Evolutionary conservation across 2,113 vertebrate genomes (phyloP), one percentile per base, ranked within the genome.

Genomic region (Nipponia nippon): DNA sequence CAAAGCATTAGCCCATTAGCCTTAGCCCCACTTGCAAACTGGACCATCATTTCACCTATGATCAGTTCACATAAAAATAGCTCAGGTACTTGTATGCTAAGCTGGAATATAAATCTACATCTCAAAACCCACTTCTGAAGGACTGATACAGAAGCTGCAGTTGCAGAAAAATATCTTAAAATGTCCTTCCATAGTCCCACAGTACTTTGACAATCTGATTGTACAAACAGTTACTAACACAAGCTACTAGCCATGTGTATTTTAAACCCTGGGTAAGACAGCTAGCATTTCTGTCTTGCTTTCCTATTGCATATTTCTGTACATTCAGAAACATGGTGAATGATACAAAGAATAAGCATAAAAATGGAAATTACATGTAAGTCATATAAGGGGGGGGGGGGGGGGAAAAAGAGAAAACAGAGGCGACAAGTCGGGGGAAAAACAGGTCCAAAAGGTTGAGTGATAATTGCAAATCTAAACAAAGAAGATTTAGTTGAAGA

Each of bases 161-260:
- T 11, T 29, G 40, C 19, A 63, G 34, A n/a, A 81, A 81, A 61
- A 36, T 8, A 12, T 16, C 52, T 50, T 17, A 50, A 80, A 89
- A 63, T 50, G 55, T 27, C 53, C 29, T 52, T 56, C 6, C 13
- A 42, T 5, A 9, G 34, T 65, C 34, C 42, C 16, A 16, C 4
- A 27, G 26, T 5, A 23, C 40, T 26, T 9, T 47, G 42, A 23
- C 58, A 40, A 36, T 1, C 27, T 23, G 30, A 6, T 2, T 21
- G n/a, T 6, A 44, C 53, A 27, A 44, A 2, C 19, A 29, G 23
- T 46, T 14, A 9, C 7, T 10, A 42, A 6, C 65, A 61, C 20
- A 16, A 66, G 38, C 22, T n/a, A 1, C 29, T 21, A 23, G 52
- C 25, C 75, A 46, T 5, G 1, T 0, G 13, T 0, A 9, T 66